A percentile compares a stretch with the other conserved stretches of the same genome.
phyloP scores from a whole-genome alignment of 2,113 vertebrate species.

The Perca schrenkii region DNA sequence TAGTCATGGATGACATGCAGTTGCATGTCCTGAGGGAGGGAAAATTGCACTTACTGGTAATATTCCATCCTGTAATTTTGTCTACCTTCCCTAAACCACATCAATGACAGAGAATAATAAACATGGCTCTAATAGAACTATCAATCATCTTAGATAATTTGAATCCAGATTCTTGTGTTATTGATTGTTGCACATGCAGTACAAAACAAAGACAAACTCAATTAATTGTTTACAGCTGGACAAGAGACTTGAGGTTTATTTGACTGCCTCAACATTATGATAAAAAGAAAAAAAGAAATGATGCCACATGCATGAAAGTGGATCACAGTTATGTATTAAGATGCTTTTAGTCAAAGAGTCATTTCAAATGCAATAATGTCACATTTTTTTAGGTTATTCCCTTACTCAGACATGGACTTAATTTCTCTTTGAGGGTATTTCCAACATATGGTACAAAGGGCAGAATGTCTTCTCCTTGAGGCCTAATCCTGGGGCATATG shows the following conservation, averaged over 20 bases:
- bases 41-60: constrained; percentile 64
- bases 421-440: constrained; percentile 47
- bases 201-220: constrained; percentile 42
- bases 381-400: constrained; percentile 1
- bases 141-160: constrained; percentile 53
- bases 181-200: constrained; percentile 45
- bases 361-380: constrained; percentile 18
- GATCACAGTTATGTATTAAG: constrained; percentile 5
- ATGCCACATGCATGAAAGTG: constrained; percentile 23
- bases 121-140: constrained; percentile 55
- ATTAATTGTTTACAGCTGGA: constrained; percentile 55
- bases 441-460: constrained; percentile 57
- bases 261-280: constrained; percentile 20
- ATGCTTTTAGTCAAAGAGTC: constrained; percentile 39
- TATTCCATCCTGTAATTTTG: constrained; percentile 65
- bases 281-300: constrained; percentile 25
- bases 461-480: constrained; percentile 23
- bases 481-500: constrained; percentile 51
- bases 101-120: constrained; percentile 58
- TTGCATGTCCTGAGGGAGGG: constrained; percentile 48
- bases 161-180: constrained; percentile 47
- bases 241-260: constrained; percentile 28
- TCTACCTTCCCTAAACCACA: constrained; percentile 72
- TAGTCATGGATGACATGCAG: constrained; percentile 40
- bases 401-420: constrained; percentile 28